phyloP scores from a whole-genome alignment of 2,888 invertebrate genomes.

The Cynaeus angustus region DNA sequence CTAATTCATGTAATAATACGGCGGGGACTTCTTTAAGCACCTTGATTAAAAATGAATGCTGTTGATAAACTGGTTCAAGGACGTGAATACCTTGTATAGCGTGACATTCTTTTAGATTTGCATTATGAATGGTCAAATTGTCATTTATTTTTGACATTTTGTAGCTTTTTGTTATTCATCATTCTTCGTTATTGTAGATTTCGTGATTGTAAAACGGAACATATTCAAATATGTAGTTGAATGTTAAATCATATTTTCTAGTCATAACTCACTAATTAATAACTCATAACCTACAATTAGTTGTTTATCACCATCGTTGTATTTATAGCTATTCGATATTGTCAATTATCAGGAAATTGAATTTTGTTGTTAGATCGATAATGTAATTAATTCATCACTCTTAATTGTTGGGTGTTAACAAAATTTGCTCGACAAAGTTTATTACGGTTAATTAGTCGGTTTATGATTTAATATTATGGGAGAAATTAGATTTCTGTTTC shows the following conservation, averaged over 20 bases:
- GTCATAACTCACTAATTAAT: too few species aligned
- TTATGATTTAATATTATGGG: too few species aligned
- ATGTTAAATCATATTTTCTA: too few species aligned
- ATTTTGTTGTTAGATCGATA: not conserved
- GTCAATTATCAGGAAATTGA: not conserved
- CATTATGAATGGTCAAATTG: not conserved
- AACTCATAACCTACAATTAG: too few species aligned
- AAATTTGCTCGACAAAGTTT: too few species aligned
- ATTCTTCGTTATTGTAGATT: too few species aligned
- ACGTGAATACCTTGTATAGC: not conserved
- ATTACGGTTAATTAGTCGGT: too few species aligned
- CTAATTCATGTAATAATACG: not conserved
- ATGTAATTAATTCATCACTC: not conserved
- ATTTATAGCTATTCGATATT: slow-evolving; percentile 2
- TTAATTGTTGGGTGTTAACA: not conserved
- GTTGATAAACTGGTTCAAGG: slow-evolving; percentile 3
- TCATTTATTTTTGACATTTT: not conserved
- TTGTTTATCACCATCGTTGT: not conserved
- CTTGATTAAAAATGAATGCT: slow-evolving; percentile 9
- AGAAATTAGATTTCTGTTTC: too few species aligned
- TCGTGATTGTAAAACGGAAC: too few species aligned
- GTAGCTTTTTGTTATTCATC: too few species aligned
- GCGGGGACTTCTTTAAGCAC: not conserved
- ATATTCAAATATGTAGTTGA: too few species aligned
- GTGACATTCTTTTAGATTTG: slow-evolving; percentile 1